phyloP scores from a whole-genome alignment of 2,888 invertebrate species.

The Pelosia muscerda region DNA sequence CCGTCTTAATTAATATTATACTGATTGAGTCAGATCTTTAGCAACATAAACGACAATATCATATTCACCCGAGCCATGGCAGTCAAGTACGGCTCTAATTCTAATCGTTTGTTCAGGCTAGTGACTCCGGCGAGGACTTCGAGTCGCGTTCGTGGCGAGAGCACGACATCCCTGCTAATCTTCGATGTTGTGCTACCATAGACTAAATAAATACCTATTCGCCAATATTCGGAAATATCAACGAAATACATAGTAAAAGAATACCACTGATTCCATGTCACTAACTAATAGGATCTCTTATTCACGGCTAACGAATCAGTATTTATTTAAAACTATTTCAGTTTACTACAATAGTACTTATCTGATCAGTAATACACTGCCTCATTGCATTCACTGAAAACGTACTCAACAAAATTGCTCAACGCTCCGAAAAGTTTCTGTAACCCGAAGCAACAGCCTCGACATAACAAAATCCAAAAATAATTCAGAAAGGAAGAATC shows the following conservation, averaged over 20 bases:
- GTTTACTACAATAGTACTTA: slow-evolving; percentile 4
- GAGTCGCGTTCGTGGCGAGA: too few relatives aligned
- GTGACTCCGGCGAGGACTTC: slow-evolving; percentile 42
- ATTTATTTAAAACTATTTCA: slow-evolving; percentile 1
- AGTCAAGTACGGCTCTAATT: slow-evolving; percentile 43
- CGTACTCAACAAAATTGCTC: slow-evolving; percentile 37
- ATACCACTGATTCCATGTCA: not conserved
- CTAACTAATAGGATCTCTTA: not conserved
- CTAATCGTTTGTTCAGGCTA: slow-evolving; percentile 48
- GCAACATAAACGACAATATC: not conserved
- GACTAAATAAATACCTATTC: too few relatives aligned
- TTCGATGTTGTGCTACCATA: too few relatives aligned
- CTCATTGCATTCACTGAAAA: slow-evolving; percentile 28
- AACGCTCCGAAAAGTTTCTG: slow-evolving; percentile 38
- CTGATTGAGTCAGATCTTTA: too few relatives aligned
- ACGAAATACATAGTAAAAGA: too few relatives aligned
- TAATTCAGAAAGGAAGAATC: slow-evolving; percentile 38
- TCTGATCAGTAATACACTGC: slow-evolving; percentile 18
- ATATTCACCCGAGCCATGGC: slow-evolving; percentile 34
- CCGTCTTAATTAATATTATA: too few relatives aligned
- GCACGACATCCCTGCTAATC: too few relatives aligned
- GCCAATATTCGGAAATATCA: too few relatives aligned
- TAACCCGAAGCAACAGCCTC: slow-evolving; percentile 37
- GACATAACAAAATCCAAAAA: slow-evolving; percentile 49
- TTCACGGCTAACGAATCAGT: not conserved